Evolutionary conservation across 2,888 invertebrate genomes (phyloP).

Genomic region (Ptilodon capucinus): DNA sequence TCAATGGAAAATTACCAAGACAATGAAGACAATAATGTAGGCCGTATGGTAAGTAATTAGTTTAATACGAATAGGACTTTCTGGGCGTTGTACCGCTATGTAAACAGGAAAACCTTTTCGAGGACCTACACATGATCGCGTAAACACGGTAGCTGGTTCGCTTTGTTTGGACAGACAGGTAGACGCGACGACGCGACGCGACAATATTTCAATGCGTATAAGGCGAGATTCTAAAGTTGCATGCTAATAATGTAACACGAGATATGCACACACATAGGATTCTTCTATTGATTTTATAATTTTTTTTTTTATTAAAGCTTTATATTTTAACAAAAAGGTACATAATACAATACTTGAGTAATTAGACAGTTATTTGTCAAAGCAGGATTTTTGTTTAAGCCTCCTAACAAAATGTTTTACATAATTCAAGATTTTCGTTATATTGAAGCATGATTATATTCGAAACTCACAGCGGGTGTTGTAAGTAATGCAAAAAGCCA

Average conservation of each 20-base stretch:
- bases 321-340: too few species aligned
- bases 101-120: slow-evolving; percentile 29
- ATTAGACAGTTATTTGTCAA: too few species aligned
- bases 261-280: not conserved
- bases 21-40: not conserved
- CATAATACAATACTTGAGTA: too few species aligned
- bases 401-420: too few species aligned
- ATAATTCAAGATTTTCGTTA: too few species aligned
- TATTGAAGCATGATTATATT: too few species aligned
- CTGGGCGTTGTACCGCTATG: slow-evolving; percentile 1
- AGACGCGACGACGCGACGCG: slow-evolving; percentile 16
- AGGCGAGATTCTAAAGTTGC: slow-evolving; percentile 26
- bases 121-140: slow-evolving; percentile 16
- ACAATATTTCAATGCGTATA: slow-evolving; percentile 21
- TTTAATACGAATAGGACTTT: not conserved
- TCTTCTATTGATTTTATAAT: not conserved
- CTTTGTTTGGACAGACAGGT: slow-evolving; percentile 43
- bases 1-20: not conserved
- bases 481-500: slow-evolving; percentile 29
- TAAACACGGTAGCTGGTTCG: slow-evolving; percentile 26
- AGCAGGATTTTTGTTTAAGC: too few species aligned
- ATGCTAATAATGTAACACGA: slow-evolving; percentile 24
- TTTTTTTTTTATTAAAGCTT: not conserved
- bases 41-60: not conserved
- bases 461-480: too few species aligned